Percentiles rank a stretch among this genome's conserved stretches.
phyloP scores from a whole-genome alignment of 2,888 invertebrate species.

The Stomorhina lunata region DNA sequence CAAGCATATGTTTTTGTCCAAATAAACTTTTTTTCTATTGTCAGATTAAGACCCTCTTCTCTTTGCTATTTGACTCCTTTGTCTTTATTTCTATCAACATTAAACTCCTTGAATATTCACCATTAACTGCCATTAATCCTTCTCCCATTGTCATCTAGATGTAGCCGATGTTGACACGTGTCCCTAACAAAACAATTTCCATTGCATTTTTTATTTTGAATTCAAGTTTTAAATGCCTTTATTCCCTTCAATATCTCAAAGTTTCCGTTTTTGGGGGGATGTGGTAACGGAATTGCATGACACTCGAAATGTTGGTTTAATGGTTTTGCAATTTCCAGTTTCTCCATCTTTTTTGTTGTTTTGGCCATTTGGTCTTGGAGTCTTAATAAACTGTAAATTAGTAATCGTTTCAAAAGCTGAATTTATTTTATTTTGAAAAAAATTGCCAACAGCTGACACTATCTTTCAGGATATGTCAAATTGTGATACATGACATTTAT shows the following conservation, averaged over 20 bases:
- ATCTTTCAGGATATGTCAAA: constrained; percentile 1
- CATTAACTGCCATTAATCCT: constrained; percentile 33
- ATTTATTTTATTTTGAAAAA: neutral
- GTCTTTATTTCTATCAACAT: neutral
- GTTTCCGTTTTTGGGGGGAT: constrained; percentile 15
- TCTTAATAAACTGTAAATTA: constrained; percentile 43
- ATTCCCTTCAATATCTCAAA: neutral
- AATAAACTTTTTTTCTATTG: constrained; percentile 24
- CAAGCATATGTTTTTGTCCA: constrained; percentile 45
- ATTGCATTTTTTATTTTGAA: neutral
- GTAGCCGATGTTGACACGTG: constrained; percentile 25
- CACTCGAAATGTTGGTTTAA: constrained; percentile 50
- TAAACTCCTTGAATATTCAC: neutral
- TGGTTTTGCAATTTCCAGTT: constrained; percentile 46
- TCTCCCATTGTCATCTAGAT: constrained; percentile 6
- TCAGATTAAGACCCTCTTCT: constrained; percentile 16
- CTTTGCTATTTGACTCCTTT: neutral
- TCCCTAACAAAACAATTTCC: too few relatives aligned
- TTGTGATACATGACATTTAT: constrained; percentile 33
- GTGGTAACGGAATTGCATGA: constrained; percentile 52
- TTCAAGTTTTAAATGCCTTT: constrained; percentile 20
- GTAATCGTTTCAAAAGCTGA: neutral
- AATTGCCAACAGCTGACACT: constrained; percentile 11
- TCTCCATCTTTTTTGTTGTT: neutral
- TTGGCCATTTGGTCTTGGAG: neutral